phyloP scores from a whole-genome alignment of 2,888 invertebrate species.

The Sepioteuthis lessoniana region DNA sequence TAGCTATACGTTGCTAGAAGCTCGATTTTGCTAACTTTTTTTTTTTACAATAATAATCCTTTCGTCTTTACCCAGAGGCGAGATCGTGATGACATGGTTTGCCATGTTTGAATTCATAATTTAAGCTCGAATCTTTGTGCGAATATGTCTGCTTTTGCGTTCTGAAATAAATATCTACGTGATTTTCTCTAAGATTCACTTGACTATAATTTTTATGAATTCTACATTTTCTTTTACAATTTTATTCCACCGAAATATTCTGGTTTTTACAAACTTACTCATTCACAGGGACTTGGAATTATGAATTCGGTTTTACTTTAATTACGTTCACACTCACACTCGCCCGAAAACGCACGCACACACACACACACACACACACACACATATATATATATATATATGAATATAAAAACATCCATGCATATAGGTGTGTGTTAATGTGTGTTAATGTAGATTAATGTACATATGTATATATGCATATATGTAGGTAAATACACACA shows the following conservation, averaged over 20 bases:
- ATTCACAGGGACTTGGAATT: not conserved
- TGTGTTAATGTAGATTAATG: no score
- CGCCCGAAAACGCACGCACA: not conserved
- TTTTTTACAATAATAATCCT: not conserved
- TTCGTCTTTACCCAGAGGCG: not conserved
- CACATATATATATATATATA: not conserved
- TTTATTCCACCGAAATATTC: not conserved
- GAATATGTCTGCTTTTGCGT: not conserved
- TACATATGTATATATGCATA: no score
- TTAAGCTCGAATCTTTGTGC: not conserved
- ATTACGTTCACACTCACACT: not conserved
- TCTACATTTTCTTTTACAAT: not conserved
- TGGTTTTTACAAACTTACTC: not conserved
- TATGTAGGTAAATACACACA: no score
- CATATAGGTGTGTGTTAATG: not conserved
- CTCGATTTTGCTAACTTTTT: not conserved
- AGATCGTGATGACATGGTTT: not conserved
- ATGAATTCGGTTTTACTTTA: not conserved
- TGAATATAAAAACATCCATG: not conserved
- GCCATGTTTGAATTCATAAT: conserved; percentile 4
- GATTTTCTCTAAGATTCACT: not conserved
- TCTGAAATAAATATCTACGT: not conserved
- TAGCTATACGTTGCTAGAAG: not conserved
- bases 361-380: not conserved
- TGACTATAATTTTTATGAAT: not conserved